Evolutionary conservation across 2,113 vertebrate species (phyloP), one percentile per base, ranked within the genome.

Genomic region (Aegithalos caudatus): DNA sequence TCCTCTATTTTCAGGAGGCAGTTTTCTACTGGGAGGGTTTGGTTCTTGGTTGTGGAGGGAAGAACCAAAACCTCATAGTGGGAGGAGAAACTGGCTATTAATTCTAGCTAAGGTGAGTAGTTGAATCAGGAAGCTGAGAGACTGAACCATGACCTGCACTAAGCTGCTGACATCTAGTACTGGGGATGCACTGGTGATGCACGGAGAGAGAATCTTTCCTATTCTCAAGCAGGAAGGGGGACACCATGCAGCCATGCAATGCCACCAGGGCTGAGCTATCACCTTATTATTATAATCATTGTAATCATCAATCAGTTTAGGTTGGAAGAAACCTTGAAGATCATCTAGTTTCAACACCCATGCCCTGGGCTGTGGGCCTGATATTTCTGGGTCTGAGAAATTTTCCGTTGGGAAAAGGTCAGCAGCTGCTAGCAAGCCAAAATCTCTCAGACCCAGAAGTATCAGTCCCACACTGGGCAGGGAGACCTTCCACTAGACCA

Each of bases 1-100:
- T 69, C 7, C 22, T 73, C 17, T 65, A 1, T 54, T 58, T 58
- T 88, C 0, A 0, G 64, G 31, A 22, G 69, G 14, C 9, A n/a
- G 19, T 47, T 73, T 84, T 38, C 22, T 78, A 3, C 20, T 67
- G 54, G 15, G 17, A 65, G 23, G 47, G 14, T n/a, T 94, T 81
- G 0, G 10, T 45, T 88, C 77, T 57, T 61, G 58, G 21, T 5
- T 37, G 17, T 54, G 42, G 25, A 70, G 45, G 33, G 54, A 29
- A 66, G 15, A 56, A 54, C 14, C 22, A 91, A 61, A 54, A 11
- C 40, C 51, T 53, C 12, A 22, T 31, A 35, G 14, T 40, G 42
- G n/a, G 8, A 47, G 6, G 11, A 86, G 27, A 48, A 3, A 19
- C 0, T 28, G 70, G 25, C 10, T 80, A 88, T 82, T 91, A 62